These are phyloP conservation scores for Symphodus melops DNA, from an alignment of 2,113 vertebrate genomes.

Conservation along the genomic window DNA sequence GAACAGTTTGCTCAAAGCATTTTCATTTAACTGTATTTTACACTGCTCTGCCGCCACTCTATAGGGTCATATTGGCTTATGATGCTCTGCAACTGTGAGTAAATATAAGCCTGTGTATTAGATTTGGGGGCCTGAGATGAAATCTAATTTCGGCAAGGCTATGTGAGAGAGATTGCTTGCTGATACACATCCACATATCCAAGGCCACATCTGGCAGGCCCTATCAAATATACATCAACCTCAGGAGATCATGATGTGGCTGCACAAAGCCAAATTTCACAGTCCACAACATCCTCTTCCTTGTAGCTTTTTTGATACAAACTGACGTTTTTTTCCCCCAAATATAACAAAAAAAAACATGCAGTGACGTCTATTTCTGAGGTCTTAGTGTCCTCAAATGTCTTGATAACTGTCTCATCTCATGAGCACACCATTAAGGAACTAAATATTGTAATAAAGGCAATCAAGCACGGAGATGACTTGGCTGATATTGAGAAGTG, in stretches of 20 bases:
- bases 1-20: slow-evolving; percentile 71
- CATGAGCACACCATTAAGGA: slow-evolving; percentile 48
- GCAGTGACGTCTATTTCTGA: slow-evolving; percentile 18
- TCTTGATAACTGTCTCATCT: slow-evolving; percentile 40
- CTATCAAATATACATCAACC: slow-evolving; percentile 78
- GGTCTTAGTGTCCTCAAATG: neutral
- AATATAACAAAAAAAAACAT: slow-evolving; percentile 25
- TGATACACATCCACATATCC: slow-evolving; percentile 69
- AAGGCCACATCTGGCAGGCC: slow-evolving; percentile 74
- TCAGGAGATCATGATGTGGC: slow-evolving; percentile 60
- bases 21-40: slow-evolving; percentile 76
- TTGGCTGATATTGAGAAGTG: slow-evolving; percentile 73
- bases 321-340: slow-evolving; percentile 60
- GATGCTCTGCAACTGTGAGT: slow-evolving; percentile 76
- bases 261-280: slow-evolving; percentile 50
- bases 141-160: slow-evolving; percentile 78
- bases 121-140: slow-evolving; percentile 74
- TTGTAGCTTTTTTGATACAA: slow-evolving; percentile 21
- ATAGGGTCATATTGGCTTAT: slow-evolving; percentile 76
- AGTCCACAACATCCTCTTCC: slow-evolving; percentile 20
- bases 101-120: slow-evolving; percentile 80
- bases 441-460: slow-evolving; percentile 60
- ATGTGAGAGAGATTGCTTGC: slow-evolving; percentile 67
- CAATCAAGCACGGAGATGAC: slow-evolving; percentile 66
- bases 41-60: slow-evolving; percentile 44